Percentiles rank a stretch among this genome's conserved stretches.
These are phyloP conservation scores for Volucella zonaria DNA, from an alignment of 2,888 invertebrate genomes.

Conservation along the genomic window DNA sequence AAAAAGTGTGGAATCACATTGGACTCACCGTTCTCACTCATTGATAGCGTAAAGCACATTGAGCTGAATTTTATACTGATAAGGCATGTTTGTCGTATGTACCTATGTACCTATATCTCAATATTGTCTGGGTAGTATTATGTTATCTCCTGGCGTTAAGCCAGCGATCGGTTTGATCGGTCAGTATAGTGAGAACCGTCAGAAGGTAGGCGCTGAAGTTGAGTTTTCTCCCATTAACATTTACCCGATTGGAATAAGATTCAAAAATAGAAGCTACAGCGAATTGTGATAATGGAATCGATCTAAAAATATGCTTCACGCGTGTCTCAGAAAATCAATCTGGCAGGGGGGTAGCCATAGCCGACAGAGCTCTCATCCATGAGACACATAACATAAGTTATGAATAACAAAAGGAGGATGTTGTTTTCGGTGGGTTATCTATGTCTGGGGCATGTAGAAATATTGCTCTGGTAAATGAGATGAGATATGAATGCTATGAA, in stretches of 20 bases:
- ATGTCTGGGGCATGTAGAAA: slow-evolving; percentile 49
- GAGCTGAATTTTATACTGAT: not conserved
- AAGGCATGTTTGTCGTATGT: not conserved
- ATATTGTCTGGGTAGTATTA: slow-evolving; percentile 18
- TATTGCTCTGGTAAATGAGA: slow-evolving; percentile 18
- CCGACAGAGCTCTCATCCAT: slow-evolving; percentile 12
- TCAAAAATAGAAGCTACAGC: slow-evolving; percentile 28
- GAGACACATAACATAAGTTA: slow-evolving; percentile 35
- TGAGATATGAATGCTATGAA: slow-evolving; percentile 37
- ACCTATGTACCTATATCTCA: no score
- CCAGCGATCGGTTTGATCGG: not conserved
- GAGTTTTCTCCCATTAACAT: not conserved
- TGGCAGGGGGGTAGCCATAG: not conserved
- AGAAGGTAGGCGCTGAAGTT: slow-evolving; percentile 5
- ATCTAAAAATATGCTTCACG: slow-evolving; percentile 40
- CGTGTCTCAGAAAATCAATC: slow-evolving; percentile 25
- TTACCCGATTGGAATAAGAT: no score
- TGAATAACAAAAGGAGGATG: slow-evolving; percentile 16
- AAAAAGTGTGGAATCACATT: not conserved
- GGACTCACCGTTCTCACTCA: slow-evolving; percentile 23
- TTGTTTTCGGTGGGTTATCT: slow-evolving; percentile 29
- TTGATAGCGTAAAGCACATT: slow-evolving; percentile 6
- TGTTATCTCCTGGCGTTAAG: slow-evolving; percentile 9
- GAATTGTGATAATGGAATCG: slow-evolving; percentile 31
- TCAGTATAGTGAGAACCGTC: slow-evolving; percentile 10